These are phyloP conservation scores for Indicator indicator DNA, from an alignment of 2,113 vertebrate species.

Conservation along the genomic window DNA sequence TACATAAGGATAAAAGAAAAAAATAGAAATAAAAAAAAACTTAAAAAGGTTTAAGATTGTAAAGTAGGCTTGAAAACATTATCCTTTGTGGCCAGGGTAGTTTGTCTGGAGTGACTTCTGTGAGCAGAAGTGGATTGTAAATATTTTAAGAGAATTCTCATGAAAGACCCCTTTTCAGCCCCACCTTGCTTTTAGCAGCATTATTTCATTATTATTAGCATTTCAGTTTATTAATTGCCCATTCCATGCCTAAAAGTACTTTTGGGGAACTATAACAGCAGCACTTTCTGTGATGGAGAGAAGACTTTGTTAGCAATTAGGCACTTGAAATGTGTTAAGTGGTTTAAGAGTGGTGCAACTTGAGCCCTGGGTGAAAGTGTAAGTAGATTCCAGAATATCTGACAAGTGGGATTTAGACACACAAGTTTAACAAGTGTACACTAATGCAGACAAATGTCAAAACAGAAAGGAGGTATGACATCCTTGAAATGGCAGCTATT, in stretches of 20 bases:
- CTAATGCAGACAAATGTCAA: constrained; percentile 46
- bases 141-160: constrained; percentile 10
- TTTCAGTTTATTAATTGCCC: constrained; percentile 44
- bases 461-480: constrained; percentile 51
- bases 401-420: constrained; percentile 58
- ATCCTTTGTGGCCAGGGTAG: background rate
- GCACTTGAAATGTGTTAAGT: constrained; percentile 73
- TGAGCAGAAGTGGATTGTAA: background rate
- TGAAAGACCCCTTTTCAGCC: constrained; percentile 7
- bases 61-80: background rate
- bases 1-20: background rate
- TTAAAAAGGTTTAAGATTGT: background rate
- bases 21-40: background rate
- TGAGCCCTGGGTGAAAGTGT: constrained; percentile 51
- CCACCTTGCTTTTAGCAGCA: constrained; percentile 7
- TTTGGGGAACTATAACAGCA: constrained; percentile 37
- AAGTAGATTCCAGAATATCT: constrained; percentile 44
- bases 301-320: constrained; percentile 63
- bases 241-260: constrained; percentile 33
- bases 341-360: constrained; percentile 64
- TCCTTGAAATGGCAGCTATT: background rate
- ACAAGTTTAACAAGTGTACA: constrained; percentile 35
- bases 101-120: background rate
- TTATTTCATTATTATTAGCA: constrained; percentile 31
- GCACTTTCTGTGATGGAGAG: constrained; percentile 21